Conservation (phyloP, 2,797 vertebrate genomes). For the Enteromius trimaculatus region DNA sequence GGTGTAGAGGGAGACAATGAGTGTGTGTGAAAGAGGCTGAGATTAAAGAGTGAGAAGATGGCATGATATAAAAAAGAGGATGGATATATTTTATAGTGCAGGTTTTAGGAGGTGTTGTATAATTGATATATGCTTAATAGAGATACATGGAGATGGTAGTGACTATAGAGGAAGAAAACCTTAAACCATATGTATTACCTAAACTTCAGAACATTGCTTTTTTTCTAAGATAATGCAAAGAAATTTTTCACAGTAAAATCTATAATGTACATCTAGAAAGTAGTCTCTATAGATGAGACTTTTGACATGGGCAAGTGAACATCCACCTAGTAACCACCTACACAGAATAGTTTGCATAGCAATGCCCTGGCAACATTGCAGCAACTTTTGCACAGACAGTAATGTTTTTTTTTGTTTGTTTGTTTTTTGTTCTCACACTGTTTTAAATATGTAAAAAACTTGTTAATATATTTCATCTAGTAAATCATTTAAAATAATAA, state of each 20-base stretch:
- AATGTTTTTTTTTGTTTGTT: too few species aligned
- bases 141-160: background rate
- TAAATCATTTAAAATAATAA: background rate
- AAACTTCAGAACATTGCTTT: background rate
- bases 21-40: conserved; percentile 27
- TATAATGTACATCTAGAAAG: background rate
- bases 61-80: background rate
- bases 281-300: background rate
- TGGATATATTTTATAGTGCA: background rate
- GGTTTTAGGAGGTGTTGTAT: background rate
- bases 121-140: background rate
- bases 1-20: conserved; percentile 12
- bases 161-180: background rate
- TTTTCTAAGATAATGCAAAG: background rate
- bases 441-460: background rate
- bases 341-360: background rate
- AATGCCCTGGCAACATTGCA: background rate
- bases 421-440: background rate
- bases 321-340: background rate
- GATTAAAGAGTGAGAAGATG: conserved; percentile 18
- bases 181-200: background rate
- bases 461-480: background rate
- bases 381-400: background rate
- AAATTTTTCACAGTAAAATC: background rate
- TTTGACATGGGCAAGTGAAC: background rate